phyloP scores from a whole-genome alignment of 2,888 invertebrate species.

The Rotaria magnacalcarata region DNA sequence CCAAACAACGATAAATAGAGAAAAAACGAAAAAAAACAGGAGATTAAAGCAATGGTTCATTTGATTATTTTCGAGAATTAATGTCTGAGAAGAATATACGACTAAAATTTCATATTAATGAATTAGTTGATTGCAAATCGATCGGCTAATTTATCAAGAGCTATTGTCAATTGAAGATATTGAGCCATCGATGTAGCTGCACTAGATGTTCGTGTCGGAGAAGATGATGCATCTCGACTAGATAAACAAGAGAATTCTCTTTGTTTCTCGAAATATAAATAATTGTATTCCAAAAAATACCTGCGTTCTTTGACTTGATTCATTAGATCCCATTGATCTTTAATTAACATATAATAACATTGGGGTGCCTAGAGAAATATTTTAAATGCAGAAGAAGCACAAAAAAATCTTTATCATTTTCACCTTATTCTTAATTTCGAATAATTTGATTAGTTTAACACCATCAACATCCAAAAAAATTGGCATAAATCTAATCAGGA shows the following conservation, averaged over 20 bases:
- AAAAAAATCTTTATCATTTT: neutral
- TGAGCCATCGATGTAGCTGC: neutral
- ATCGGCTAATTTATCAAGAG: constrained; percentile 12
- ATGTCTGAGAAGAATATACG: neutral
- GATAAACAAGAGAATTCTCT: no score
- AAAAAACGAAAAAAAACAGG: neutral
- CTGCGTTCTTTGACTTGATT: neutral
- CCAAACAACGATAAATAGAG: neutral
- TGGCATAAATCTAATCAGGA: neutral
- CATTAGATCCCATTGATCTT: constrained; percentile 20
- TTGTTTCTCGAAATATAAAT: no score
- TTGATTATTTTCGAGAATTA: neutral
- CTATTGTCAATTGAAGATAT: neutral
- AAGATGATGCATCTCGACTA: no score
- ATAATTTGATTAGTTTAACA: neutral
- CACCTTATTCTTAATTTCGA: neutral
- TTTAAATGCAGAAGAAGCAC: neutral
- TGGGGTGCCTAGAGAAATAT: neutral
- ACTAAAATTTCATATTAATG: neutral
- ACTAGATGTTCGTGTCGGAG: no score
- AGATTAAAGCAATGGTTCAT: neutral
- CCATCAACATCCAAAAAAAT: neutral
- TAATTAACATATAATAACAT: constrained; percentile 15
- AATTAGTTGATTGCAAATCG: neutral
- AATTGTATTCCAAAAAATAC: neutral